Evolutionary conservation across 2,113 vertebrate genomes (phyloP).

Genomic region (Asarcornis scutulata): DNA sequence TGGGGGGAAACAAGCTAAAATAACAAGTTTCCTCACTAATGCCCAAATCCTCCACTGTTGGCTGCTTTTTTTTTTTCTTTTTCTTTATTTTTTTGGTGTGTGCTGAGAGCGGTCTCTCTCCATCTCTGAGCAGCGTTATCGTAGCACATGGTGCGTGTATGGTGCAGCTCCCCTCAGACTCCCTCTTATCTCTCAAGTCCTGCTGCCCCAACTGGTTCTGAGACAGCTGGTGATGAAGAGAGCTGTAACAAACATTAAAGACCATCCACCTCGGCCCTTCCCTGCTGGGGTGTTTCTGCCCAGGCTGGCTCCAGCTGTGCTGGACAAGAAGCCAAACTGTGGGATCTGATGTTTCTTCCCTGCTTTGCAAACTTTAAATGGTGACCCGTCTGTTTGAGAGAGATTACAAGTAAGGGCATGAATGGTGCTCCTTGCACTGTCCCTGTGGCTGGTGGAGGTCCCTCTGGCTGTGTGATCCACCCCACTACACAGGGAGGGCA

Average conservation of each 20-base stretch:
- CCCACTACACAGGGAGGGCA: background rate
- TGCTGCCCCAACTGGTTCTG: background rate
- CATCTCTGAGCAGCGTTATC: accelerated
- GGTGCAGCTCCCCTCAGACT: background rate
- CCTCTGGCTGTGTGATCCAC: accelerated
- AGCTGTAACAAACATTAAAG: background rate
- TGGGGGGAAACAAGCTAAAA: background rate
- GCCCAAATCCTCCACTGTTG: accelerated
- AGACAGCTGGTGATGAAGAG: accelerated
- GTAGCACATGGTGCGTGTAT: accelerated
- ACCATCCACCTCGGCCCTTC: background rate
- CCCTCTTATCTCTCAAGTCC: background rate
- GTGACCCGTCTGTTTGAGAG: background rate
- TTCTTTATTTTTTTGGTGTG: background rate
- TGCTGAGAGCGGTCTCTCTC: accelerated
- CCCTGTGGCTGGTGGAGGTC: background rate
- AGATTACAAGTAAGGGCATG: background rate
- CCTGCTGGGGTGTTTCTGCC: background rate
- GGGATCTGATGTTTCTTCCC: background rate
- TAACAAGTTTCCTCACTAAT: background rate
- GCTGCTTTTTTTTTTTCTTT: background rate
- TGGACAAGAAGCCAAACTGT: background rate
- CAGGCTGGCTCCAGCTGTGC: background rate
- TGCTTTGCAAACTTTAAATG: background rate
- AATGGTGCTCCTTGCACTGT: background rate